phyloP scores from a whole-genome alignment of 2,797 vertebrate species.

The Argentina silus region DNA sequence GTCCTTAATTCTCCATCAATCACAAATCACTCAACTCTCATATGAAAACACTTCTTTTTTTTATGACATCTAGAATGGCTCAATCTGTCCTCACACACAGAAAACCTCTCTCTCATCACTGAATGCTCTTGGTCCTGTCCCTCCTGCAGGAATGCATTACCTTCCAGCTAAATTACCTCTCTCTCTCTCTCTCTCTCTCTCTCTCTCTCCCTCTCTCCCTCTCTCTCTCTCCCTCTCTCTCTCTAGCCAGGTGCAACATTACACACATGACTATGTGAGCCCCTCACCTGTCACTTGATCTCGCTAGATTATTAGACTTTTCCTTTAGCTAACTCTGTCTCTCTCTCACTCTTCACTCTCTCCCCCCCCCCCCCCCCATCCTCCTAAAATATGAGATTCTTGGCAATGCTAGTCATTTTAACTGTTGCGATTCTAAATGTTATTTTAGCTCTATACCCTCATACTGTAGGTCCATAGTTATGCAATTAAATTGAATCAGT shows the following conservation, averaged over 20 bases:
- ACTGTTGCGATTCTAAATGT: not conserved
- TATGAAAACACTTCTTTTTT: not conserved
- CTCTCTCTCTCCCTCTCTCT: slow-evolving; percentile 11
- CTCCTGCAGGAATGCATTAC: not conserved
- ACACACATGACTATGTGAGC: not conserved
- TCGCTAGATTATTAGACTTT: not conserved
- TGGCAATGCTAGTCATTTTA: slow-evolving; percentile 20
- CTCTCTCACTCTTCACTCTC: not conserved
- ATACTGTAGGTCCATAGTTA: not conserved
- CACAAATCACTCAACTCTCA: not conserved
- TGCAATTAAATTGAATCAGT: not conserved
- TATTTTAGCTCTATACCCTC: not conserved
- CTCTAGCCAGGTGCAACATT: not conserved
- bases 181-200: slow-evolving; percentile 16
- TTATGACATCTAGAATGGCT: not conserved
- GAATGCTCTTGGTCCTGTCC: not conserved
- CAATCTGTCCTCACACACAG: not conserved
- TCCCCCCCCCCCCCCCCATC: slow-evolving; percentile 16
- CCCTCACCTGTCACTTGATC: not conserved
- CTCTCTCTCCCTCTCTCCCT: slow-evolving; percentile 14
- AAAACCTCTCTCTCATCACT: not conserved
- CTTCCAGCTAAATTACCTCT: slow-evolving; percentile 4
- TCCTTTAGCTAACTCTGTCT: not conserved
- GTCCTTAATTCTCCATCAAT: not conserved
- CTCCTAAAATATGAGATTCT: slow-evolving; percentile 32